These are phyloP conservation scores for Cossypha caffra DNA, from an alignment of 2,797 vertebrate genomes.

Conservation along the genomic window DNA sequence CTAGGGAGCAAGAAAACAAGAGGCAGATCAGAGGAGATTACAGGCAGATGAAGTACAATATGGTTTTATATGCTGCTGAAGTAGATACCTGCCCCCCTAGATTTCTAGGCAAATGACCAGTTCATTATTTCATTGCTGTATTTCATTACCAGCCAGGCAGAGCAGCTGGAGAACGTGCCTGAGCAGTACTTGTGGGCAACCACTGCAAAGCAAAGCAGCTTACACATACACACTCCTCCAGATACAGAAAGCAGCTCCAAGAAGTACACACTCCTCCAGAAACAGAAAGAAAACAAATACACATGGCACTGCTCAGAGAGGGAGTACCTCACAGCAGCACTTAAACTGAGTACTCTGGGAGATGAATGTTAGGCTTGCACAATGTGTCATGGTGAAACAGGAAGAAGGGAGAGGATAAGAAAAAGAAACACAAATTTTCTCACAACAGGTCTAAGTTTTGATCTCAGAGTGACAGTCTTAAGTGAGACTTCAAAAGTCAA, in stretches of 20 bases:
- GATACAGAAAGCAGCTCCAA: neutral
- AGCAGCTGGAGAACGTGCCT: neutral
- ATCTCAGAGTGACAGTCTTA: constrained; percentile 40
- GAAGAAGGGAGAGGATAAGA: neutral
- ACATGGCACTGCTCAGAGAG: neutral
- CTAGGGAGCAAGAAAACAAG: neutral
- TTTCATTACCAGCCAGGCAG: neutral
- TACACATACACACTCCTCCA: neutral
- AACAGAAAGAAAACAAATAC: constrained; percentile 7
- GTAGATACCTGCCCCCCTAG: neutral
- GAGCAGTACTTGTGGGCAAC: neutral
- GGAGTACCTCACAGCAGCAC: neutral
- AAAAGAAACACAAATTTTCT: neutral
- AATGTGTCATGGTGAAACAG: neutral
- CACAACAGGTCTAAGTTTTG: neutral
- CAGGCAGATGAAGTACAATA: neutral
- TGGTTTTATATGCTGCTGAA: neutral
- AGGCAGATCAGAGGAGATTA: neutral
- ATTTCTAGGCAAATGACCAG: neutral
- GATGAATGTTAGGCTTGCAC: neutral
- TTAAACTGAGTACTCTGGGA: neutral
- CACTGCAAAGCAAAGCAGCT: neutral
- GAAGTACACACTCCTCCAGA: neutral
- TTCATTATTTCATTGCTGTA: neutral
- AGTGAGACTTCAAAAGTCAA: constrained; percentile 34